These are phyloP conservation scores for Momotus momota DNA, from an alignment of 2,797 vertebrate genomes.

Conservation along the genomic window DNA sequence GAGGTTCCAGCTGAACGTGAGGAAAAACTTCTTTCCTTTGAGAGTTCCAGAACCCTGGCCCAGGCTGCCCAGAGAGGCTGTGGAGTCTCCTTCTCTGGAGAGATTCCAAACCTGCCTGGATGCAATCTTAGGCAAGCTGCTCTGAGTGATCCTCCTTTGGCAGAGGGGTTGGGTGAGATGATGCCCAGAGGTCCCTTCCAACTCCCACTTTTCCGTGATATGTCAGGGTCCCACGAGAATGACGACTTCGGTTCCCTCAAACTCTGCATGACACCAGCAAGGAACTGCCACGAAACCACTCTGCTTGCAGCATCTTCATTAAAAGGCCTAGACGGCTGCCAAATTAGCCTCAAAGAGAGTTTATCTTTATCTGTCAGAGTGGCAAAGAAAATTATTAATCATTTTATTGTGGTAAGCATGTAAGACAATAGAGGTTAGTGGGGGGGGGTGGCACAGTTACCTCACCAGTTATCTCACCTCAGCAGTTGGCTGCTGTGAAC, in stretches of 20 bases:
- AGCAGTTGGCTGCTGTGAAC: not conserved
- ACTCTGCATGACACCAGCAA: not conserved
- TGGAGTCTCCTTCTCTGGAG: not conserved
- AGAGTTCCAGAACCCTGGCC: not conserved
- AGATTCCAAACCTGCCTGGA: not conserved
- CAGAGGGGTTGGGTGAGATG: not conserved
- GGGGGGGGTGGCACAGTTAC: not conserved
- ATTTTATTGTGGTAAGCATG: conserved; percentile 1
- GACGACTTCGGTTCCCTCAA: not conserved
- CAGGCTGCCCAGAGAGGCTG: not conserved
- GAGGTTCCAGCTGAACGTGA: not conserved
- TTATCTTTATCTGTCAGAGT: conserved; percentile 7
- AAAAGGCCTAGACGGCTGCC: conserved; percentile 5
- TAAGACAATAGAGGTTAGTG: not conserved
- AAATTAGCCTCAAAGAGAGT: conserved; percentile 45
- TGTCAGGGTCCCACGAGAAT: not conserved
- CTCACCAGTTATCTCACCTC: not conserved
- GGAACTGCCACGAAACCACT: not conserved
- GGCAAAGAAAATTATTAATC: conserved; percentile 41
- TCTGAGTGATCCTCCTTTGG: not conserved
- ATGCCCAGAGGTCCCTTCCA: not conserved
- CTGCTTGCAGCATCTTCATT: conserved; percentile 3
- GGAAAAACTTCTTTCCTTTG: not conserved
- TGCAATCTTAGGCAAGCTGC: not conserved
- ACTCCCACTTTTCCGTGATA: not conserved